Conservation (phyloP, 1,140 invertebrate species). For the Ectropis grisescens region DNA sequence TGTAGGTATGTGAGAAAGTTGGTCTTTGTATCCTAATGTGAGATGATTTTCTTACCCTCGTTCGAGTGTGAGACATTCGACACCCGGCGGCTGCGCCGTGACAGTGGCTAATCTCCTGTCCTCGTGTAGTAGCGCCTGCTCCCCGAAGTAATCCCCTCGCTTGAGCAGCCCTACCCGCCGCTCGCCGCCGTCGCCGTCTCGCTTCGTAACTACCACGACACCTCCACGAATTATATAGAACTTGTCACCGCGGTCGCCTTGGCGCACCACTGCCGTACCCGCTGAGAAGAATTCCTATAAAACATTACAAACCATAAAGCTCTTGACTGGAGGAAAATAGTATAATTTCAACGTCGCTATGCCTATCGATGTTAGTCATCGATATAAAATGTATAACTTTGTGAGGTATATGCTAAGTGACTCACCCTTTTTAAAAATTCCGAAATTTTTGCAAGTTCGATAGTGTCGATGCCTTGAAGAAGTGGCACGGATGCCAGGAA, state of each 20-base stretch:
- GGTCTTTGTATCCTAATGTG: no score
- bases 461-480: conserved; percentile 84
- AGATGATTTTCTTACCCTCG: conserved; percentile 82
- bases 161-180: conserved; percentile 74
- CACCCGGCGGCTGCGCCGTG: conserved; percentile 86
- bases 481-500: conserved; percentile 90
- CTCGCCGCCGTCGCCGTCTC: conserved; percentile 71
- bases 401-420: conserved; percentile 2
- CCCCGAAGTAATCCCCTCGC: conserved; percentile 84
- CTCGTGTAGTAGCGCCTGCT: conserved; percentile 84
- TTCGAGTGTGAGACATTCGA: conserved; percentile 91
- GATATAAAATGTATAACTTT: no score
- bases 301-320: no score
- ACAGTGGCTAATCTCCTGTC: conserved; percentile 91
- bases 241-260: conserved; percentile 94
- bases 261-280: conserved; percentile 89
- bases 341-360: no score
- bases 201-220: conserved; percentile 83
- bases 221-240: conserved; percentile 97
- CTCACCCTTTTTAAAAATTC: conserved; percentile 89
- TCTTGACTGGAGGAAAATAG: no score
- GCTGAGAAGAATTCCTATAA: conserved; percentile 85
- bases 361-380: no score
- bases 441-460: conserved; percentile 87
- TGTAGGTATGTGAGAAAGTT: no score